Base-by-base conservation (phyloP, 2,888 invertebrate genomes). In the Leucophenga maculata region DNA sequence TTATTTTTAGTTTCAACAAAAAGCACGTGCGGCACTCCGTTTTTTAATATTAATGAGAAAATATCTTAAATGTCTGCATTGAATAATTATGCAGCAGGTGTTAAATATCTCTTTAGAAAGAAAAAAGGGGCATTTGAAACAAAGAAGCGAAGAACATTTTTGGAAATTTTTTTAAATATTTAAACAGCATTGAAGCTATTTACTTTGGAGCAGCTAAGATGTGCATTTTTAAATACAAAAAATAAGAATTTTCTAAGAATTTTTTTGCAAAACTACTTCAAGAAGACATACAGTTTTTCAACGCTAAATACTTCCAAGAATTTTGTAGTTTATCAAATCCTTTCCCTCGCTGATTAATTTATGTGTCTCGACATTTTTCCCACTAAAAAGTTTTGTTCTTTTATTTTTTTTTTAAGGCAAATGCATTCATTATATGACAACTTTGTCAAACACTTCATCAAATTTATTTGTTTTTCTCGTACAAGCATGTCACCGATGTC, bases 21-120 rank as follows among this genome's bases (percentile, higher is more conserved):
- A 39, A 39, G 8, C 39, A 39, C 39, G 39, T 39, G 39, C 39
- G 1, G 39, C 39, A 39, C 8, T 39, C 3, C 3, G 3, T 39
- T 39, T 39, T 39, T 39, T 39, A 68, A 77, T 75, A 82, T 71
- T 74, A 71, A 69, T 68, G 65, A 66, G 72, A 76, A 77, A 64
- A 68, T 14, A 31, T 8, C 46, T 44, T 11, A 62, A 22, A 64
- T 48, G 62, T 48, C 62, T 64, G 70, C 82, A 74, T 77, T 84
- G 80, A 82, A 76, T 78, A 83, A 84, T 83, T 79, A 75, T 74
- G 75, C 75, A 77, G 83, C 82, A 82, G 82, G 82, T 82, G 82
- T 84, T 81, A 79, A 78, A 77, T 82, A 79, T 82, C 81, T 39
- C 26, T 31, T 50, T 8, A 50, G n/a, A 14, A 48, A 44, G 6